Evolutionary conservation across 2,888 invertebrate species (phyloP).

Genomic region (Aleiodes alternator): DNA sequence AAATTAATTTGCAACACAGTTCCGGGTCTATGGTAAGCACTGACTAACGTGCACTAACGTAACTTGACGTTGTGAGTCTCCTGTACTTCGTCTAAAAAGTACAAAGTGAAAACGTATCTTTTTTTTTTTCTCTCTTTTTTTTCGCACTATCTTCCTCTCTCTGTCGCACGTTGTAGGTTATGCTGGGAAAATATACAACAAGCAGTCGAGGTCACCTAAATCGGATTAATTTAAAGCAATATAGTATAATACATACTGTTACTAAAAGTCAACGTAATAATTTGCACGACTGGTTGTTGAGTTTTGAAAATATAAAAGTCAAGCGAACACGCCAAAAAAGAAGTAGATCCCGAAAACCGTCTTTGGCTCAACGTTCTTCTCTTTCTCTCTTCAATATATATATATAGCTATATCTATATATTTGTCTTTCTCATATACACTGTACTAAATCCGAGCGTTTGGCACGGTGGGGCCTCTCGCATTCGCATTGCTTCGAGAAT

Average conservation of each 20-base stretch:
- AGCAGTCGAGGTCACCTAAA: conserved; percentile 72
- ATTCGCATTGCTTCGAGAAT: conserved; percentile 2
- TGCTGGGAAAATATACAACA: conserved; percentile 40
- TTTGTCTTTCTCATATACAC: conserved; percentile 5
- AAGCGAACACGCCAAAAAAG: conserved; percentile 32
- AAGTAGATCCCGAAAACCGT: conserved; percentile 35
- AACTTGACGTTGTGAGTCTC: neutral
- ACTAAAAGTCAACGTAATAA: conserved; percentile 9
- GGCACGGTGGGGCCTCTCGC: conserved; percentile 4
- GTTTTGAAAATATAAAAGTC: neutral
- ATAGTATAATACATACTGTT: conserved; percentile 56
- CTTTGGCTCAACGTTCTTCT: conserved; percentile 27
- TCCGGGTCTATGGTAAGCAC: conserved; percentile 45
- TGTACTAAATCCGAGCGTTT: neutral
- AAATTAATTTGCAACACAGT: conserved; percentile 36
- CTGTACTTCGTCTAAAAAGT: neutral
- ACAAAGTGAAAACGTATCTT: no score
- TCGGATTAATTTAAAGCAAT: conserved; percentile 74
- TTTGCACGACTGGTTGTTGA: neutral
- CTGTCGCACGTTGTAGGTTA: conserved; percentile 54
- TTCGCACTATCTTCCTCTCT: conserved; percentile 5
- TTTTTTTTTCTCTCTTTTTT: conserved; percentile 19
- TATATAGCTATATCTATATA: no score
- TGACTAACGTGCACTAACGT: conserved; percentile 32
- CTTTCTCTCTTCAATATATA: neutral